Conservation (phyloP, 2,113 vertebrate species). For the Proteles cristata region DNA sequence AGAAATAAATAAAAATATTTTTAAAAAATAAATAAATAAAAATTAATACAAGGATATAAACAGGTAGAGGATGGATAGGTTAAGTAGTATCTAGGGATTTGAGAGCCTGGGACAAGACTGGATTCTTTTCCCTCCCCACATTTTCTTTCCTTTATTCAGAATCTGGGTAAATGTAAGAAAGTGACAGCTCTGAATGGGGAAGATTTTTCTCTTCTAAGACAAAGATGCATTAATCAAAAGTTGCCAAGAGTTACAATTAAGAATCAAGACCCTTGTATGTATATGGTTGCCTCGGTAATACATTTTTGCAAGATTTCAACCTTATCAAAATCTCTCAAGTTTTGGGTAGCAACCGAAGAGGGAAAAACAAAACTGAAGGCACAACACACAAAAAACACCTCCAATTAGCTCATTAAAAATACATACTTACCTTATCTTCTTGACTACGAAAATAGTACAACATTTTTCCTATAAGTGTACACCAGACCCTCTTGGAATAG, state of each 20-base stretch:
- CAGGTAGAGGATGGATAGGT: neutral
- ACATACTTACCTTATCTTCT: conserved; percentile 94
- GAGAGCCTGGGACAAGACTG: neutral
- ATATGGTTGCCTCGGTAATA: neutral
- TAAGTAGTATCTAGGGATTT: neutral
- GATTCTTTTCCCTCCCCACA: neutral
- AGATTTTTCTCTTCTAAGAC: neutral
- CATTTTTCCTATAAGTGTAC: conserved; percentile 93
- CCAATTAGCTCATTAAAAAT: neutral
- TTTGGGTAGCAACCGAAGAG: neutral
- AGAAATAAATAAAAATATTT: too few relatives aligned
- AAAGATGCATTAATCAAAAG: neutral
- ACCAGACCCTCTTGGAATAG: conserved; percentile 97
- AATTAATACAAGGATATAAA: neutral
- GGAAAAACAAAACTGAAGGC: neutral
- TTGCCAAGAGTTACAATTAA: neutral
- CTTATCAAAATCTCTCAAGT: conserved; percentile 1
- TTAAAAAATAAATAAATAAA: neutral
- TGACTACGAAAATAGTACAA: conserved; percentile 97
- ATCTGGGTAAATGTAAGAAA: neutral
- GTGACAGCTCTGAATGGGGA: neutral
- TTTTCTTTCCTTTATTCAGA: neutral
- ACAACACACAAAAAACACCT: neutral
- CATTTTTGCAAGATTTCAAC: conserved; percentile 9
- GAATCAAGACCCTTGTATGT: neutral